Percentiles rank a stretch among this genome's conserved stretches.
These are phyloP conservation scores for Coenobita brevimanus DNA, from an alignment of 1,140 invertebrate genomes.

Conservation along the genomic window DNA sequence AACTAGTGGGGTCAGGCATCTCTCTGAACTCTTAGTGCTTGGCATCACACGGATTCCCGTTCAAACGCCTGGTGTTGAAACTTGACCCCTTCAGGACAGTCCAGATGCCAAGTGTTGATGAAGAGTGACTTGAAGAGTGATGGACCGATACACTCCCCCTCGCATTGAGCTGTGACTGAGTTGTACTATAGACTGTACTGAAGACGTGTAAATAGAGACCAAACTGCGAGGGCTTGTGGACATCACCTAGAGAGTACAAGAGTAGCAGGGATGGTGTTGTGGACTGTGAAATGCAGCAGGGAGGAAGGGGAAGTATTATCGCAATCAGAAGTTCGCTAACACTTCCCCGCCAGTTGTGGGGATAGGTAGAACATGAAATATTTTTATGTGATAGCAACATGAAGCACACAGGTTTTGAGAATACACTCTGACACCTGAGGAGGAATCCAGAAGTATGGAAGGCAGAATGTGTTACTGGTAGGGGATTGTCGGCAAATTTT, in stretches of 20 bases:
- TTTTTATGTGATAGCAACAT: too few relatives aligned
- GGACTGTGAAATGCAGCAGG: conserved; percentile 44
- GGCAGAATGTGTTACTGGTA: too few relatives aligned
- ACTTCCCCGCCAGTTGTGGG: too few relatives aligned
- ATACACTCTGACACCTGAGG: conserved; percentile 27
- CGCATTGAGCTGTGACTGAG: conserved; percentile 59
- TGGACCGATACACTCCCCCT: conserved; percentile 42
- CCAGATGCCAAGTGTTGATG: conserved; percentile 3
- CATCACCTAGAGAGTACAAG: conserved; percentile 61
- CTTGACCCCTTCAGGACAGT: background rate
- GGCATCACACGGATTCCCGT: too few relatives aligned
- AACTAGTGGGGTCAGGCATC: too few relatives aligned
- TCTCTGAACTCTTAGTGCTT: too few relatives aligned
- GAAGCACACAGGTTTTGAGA: conserved; percentile 12
- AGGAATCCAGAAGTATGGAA: too few relatives aligned
- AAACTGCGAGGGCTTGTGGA: conserved; percentile 45
- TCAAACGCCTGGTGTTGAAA: too few relatives aligned
- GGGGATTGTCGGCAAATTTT: too few relatives aligned
- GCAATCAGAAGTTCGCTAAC: too few relatives aligned
- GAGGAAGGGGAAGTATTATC: conserved; percentile 16
- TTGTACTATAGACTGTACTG: too few relatives aligned
- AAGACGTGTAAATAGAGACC: conserved; percentile 33
- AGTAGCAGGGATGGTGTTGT: conserved; percentile 62
- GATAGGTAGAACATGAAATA: background rate
- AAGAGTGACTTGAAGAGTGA: conserved; percentile 27